Conservation (phyloP, 2,797 vertebrate genomes). For the Pipistrellus nathusii region DNA sequence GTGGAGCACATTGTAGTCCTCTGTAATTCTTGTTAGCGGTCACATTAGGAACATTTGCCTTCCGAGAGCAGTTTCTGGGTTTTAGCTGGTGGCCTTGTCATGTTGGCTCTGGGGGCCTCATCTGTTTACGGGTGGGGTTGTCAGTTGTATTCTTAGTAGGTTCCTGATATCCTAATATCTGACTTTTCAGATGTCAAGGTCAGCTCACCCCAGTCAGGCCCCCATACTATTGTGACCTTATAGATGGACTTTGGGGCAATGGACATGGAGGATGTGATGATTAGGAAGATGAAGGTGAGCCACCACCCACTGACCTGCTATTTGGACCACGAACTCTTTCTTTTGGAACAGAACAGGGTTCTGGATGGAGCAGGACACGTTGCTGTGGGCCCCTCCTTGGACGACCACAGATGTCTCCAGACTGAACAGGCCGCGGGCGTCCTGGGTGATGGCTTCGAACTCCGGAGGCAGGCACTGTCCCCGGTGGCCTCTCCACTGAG, state of each 20-base stretch:
- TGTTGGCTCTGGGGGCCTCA: neutral
- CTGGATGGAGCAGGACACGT: constrained; percentile 77
- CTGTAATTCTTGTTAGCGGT: neutral
- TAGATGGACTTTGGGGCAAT: neutral
- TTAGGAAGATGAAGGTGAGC: neutral
- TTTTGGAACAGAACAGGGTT: constrained; percentile 73
- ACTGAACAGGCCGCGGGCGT: constrained; percentile 67
- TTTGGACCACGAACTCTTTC: constrained; percentile 76
- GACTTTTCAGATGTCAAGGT: neutral
- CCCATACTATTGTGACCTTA: neutral
- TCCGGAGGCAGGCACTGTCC: constrained; percentile 71
- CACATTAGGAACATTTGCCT: neutral
- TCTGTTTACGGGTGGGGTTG: neutral
- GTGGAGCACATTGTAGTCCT: neutral
- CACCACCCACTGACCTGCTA: constrained; percentile 77
- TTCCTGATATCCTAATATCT: neutral
- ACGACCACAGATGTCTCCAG: constrained; percentile 74
- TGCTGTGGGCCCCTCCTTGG: neutral
- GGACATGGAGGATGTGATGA: neutral
- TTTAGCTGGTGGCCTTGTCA: neutral
- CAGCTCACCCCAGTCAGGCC: neutral
- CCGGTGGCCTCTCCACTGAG: constrained; percentile 71
- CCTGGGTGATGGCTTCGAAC: constrained; percentile 61
- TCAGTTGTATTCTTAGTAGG: neutral
- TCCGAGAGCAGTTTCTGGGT: neutral